Evolutionary conservation across 1,140 invertebrate species (phyloP).

Genomic region (Sminthurides bifidus): DNA sequence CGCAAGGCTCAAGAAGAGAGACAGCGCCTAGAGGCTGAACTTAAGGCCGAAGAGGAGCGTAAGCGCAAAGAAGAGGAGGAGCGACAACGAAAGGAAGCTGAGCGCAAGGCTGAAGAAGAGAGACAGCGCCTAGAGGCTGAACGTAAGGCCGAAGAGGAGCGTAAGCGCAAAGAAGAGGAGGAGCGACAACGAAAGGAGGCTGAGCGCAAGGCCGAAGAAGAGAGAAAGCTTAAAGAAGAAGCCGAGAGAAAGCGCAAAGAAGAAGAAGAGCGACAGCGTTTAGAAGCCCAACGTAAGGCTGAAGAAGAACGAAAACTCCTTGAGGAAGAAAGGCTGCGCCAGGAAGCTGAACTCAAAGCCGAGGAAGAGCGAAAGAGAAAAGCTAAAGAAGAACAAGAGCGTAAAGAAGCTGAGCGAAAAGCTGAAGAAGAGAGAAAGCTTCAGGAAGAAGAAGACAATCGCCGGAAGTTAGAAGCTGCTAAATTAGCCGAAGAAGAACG

Average conservation of each 20-base stretch:
- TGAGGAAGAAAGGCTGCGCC: conserved; percentile 6
- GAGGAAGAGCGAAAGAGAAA: conserved; percentile 13
- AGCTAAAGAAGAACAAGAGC: conserved; percentile 4
- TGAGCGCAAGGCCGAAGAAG: conserved; percentile 31
- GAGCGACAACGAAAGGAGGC: conserved; percentile 25
- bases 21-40: conserved; percentile 8
- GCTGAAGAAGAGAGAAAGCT: conserved; percentile 21
- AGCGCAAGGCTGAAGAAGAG: conserved; percentile 14
- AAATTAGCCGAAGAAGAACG: conserved; percentile 21
- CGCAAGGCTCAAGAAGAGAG: conserved; percentile 10
- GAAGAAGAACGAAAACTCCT: conserved; percentile 12
- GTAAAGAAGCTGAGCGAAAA: conserved; percentile 32
- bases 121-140: conserved; percentile 10
- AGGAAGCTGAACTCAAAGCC: conserved; percentile 4
- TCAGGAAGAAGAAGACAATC: background rate
- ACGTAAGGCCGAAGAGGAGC: conserved; percentile 2
- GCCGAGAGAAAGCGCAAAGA: too few species aligned
- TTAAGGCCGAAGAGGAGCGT: conserved; percentile 1
- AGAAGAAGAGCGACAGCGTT: conserved; percentile 28
- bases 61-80: conserved; percentile 6
- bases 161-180: conserved; percentile 2
- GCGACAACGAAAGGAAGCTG: conserved; percentile 28
- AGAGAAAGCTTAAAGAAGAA: background rate
- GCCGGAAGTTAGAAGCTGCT: conserved; percentile 19
- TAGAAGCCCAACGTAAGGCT: conserved; percentile 4